Percentiles rank a stretch among this genome's conserved stretches.
Evolutionary conservation across 1,140 invertebrate species (phyloP).

Genomic region (Colletes gigas): DNA sequence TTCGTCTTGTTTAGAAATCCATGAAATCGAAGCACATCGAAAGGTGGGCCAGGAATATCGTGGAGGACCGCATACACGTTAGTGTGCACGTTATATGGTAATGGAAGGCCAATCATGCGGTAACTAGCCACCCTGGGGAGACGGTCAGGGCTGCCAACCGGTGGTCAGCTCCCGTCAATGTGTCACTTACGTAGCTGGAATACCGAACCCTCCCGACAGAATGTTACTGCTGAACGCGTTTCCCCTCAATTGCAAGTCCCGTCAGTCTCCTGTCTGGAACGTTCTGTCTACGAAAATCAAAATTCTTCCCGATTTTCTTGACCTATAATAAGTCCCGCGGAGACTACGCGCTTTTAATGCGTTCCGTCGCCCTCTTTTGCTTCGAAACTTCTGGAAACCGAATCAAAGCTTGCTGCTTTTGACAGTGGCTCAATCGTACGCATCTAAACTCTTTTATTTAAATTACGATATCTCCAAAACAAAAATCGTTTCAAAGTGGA

Average conservation of each 20-base stretch:
- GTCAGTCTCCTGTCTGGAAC: constrained; percentile 70
- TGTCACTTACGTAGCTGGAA: constrained; percentile 80
- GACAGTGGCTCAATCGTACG: no score
- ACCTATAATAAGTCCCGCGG: constrained; percentile 40
- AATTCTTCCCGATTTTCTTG: constrained; percentile 53
- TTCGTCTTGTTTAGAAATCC: constrained; percentile 4
- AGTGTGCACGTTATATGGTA: constrained; percentile 78
- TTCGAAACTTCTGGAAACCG: neutral
- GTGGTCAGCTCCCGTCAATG: constrained; percentile 80
- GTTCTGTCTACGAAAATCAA: constrained; percentile 67
- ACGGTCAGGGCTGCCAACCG: constrained; percentile 77
- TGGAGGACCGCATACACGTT: constrained; percentile 61
- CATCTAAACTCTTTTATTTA: no score
- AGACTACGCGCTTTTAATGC: neutral
- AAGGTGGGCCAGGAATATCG: constrained; percentile 56
- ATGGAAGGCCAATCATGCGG: constrained; percentile 81
- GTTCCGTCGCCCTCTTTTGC: neutral
- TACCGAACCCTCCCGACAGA: constrained; percentile 70
- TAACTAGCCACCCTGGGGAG: constrained; percentile 79
- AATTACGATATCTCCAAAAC: no score
- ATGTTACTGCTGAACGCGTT: constrained; percentile 70
- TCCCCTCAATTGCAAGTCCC: constrained; percentile 73
- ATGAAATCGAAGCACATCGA: constrained; percentile 33
- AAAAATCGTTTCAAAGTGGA: no score
- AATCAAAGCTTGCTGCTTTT: no score